A percentile compares a stretch with the other conserved stretches of the same genome.
phyloP scores from a whole-genome alignment of 2,113 vertebrate genomes.

The Paedocypris sp. region DNA sequence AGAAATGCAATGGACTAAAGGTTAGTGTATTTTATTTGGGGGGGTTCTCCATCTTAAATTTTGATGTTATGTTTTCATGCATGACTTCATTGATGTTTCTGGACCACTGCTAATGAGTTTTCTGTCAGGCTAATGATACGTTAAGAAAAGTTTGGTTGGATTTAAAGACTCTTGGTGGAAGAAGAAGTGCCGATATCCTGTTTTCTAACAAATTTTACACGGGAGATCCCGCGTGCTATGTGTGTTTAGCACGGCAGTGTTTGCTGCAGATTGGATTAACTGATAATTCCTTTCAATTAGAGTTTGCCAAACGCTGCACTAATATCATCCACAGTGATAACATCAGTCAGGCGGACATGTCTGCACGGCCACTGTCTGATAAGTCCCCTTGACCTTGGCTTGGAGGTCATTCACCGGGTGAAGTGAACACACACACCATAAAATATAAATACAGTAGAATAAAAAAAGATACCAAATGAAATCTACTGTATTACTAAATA shows the following conservation, averaged over 20 bases:
- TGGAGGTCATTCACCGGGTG: slow-evolving; percentile 29
- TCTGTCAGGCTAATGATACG: neutral
- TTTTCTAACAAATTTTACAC: neutral
- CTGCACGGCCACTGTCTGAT: slow-evolving; percentile 39
- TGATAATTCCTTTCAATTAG: slow-evolving; percentile 24
- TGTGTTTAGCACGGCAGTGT: slow-evolving; percentile 4
- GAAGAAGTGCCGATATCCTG: neutral
- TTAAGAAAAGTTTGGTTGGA: neutral
- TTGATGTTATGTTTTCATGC: neutral
- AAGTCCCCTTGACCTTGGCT: slow-evolving; percentile 57
- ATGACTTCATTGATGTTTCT: neutral
- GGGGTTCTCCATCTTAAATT: neutral
- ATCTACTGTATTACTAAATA: no score
- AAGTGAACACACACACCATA: no score
- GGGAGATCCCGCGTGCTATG: neutral
- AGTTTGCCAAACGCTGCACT: slow-evolving; percentile 20
- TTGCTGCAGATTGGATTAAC: slow-evolving; percentile 19
- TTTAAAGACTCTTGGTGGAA: neutral
- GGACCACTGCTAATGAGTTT: neutral
- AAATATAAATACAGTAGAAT: no score
- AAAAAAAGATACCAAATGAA: no score
- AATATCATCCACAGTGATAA: slow-evolving; percentile 17
- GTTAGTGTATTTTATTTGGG: neutral
- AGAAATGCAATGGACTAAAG: no score
- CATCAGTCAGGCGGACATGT: slow-evolving; percentile 38